Conservation (phyloP, 2,113 vertebrate species). For the Sus scrofa region DNA sequence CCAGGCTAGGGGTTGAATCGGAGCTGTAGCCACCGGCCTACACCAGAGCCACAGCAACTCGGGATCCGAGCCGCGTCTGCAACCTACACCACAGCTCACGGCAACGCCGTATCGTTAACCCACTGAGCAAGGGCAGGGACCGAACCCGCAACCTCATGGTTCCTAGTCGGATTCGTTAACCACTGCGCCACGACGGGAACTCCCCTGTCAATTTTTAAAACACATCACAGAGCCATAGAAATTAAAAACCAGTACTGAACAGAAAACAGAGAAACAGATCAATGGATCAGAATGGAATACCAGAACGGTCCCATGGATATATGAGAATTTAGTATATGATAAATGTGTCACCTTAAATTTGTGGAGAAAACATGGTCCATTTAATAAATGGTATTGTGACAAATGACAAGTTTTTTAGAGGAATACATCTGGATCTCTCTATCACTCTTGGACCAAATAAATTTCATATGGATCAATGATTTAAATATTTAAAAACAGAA, state of each 20-base stretch:
- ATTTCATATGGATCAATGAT: neutral
- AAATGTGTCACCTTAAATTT: neutral
- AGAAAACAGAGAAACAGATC: neutral
- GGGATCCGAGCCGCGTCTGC: too few species aligned
- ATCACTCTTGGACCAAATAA: neutral
- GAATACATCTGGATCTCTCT: neutral
- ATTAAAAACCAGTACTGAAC: slow-evolving; percentile 7
- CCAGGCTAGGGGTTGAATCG: too few species aligned
- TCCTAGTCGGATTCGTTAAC: too few species aligned
- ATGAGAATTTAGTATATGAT: neutral
- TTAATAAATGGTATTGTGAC: slow-evolving; percentile 36
- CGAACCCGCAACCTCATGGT: too few species aligned
- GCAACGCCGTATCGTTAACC: too few species aligned
- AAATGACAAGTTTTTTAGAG: neutral
- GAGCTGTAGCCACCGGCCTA: too few species aligned
- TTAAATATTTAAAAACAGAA: slow-evolving; percentile 19
- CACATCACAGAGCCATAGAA: neutral
- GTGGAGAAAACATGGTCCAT: neutral
- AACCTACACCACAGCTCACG: too few species aligned
- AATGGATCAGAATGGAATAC: neutral
- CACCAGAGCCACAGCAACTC: too few species aligned
- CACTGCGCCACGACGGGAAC: too few species aligned
- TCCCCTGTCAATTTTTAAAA: slow-evolving; percentile 6
- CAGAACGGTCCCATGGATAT: neutral
- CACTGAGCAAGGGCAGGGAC: too few species aligned